A percentile compares a stretch with the other conserved stretches of the same genome.
Conservation (phyloP, 2,888 invertebrate genomes). For the Spodoptera exigua region DNA sequence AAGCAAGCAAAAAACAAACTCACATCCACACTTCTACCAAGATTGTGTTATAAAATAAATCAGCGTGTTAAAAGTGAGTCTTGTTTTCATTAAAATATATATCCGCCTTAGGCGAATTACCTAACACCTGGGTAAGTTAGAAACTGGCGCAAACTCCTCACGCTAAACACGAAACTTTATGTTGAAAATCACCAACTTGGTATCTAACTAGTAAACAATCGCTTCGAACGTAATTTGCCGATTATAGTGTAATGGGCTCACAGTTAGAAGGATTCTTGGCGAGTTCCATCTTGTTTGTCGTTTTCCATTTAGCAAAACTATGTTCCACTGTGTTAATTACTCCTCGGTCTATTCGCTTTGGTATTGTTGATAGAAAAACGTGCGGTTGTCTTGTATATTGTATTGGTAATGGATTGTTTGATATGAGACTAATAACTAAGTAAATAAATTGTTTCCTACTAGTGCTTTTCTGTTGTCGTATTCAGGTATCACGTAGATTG, state of each 20-base stretch:
- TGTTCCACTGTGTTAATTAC: slow-evolving; percentile 15
- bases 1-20: not conserved
- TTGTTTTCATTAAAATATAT: slow-evolving; percentile 43
- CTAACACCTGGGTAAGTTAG: slow-evolving; percentile 50
- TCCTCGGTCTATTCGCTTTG: too few relatives aligned
- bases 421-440: too few relatives aligned
- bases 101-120: slow-evolving; percentile 35
- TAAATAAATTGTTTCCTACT: too few relatives aligned
- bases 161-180: slow-evolving; percentile 61
- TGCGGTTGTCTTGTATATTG: too few relatives aligned
- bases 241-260: slow-evolving; percentile 55
- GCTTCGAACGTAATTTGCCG: slow-evolving; percentile 66
- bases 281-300: slow-evolving; percentile 20
- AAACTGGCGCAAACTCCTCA: slow-evolving; percentile 41
- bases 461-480: too few relatives aligned
- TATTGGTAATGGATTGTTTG: too few relatives aligned
- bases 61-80: slow-evolving; percentile 27
- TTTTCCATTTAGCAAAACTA: slow-evolving; percentile 39
- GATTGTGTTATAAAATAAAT: slow-evolving; percentile 46
- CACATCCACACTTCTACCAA: too few relatives aligned
- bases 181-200: slow-evolving; percentile 66
- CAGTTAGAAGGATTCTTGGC: slow-evolving; percentile 49
- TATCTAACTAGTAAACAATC: slow-evolving; percentile 74
- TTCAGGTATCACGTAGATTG: too few relatives aligned
- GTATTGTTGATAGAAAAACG: too few relatives aligned